phyloP scores from a whole-genome alignment of 2,113 vertebrate species.

The Sclerurus mexicanus region DNA sequence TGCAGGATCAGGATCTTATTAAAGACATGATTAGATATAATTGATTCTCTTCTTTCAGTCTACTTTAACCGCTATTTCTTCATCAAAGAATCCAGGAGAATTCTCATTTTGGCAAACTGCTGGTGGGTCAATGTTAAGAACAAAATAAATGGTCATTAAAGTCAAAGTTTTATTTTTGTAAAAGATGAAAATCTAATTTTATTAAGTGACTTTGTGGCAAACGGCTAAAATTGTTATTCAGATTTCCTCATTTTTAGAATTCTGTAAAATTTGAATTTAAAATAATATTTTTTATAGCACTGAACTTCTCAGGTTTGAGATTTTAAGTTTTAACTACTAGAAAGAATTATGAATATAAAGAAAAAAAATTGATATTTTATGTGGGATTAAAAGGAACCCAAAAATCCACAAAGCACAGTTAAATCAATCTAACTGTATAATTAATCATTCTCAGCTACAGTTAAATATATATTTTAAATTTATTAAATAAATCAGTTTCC shows the following conservation, averaged over 20 bases:
- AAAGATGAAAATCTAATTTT: neutral
- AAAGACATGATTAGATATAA: neutral
- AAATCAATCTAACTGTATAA: neutral
- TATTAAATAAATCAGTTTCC: neutral
- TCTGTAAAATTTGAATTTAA: neutral
- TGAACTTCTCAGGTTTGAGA: rapidly evolving
- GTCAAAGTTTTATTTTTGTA: neutral
- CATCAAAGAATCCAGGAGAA: neutral
- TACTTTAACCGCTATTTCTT: neutral
- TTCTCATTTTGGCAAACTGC: neutral
- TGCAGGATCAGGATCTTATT: neutral
- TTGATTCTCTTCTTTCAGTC: neutral
- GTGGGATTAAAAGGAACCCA: neutral
- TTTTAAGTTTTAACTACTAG: neutral
- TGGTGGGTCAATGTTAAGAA: neutral
- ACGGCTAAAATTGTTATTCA: neutral
- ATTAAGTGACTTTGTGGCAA: neutral
- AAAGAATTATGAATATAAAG: neutral
- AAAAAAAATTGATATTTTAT: neutral
- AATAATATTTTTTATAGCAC: neutral
- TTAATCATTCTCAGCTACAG: neutral
- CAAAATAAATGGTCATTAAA: neutral
- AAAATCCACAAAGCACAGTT: neutral
- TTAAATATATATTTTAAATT: neutral
- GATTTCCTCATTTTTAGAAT: neutral